Conservation (phyloP, 2,888 invertebrate species). For the Hydroisotoma schaefferi region DNA sequence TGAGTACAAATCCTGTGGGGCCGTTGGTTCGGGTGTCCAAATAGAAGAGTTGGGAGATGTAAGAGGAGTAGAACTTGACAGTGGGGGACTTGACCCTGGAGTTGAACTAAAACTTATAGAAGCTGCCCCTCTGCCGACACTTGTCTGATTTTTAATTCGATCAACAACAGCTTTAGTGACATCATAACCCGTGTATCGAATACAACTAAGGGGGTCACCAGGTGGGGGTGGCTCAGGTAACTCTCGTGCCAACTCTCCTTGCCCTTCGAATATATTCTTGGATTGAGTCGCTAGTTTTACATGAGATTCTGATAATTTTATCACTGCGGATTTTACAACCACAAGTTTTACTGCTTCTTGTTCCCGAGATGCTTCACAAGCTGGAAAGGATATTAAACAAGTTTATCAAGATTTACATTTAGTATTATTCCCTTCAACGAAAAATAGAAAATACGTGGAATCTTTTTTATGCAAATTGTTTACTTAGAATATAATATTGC, state of each 20-base stretch:
- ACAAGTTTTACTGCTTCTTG: slow-evolving; percentile 58
- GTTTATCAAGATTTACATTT: no score
- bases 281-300: slow-evolving; percentile 55
- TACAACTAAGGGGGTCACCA: slow-evolving; percentile 43
- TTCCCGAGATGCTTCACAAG: slow-evolving; percentile 55
- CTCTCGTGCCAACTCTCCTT: slow-evolving; percentile 54
- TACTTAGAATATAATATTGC: no score
- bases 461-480: no score
- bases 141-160: slow-evolving; percentile 37
- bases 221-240: slow-evolving; percentile 53
- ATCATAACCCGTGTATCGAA: slow-evolving; percentile 45
- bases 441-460: no score
- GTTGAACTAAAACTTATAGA: slow-evolving; percentile 10
- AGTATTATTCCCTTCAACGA: no score
- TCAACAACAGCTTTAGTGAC: slow-evolving; percentile 38
- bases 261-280: slow-evolving; percentile 55
- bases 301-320: slow-evolving; percentile 56
- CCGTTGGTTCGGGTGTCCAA: slow-evolving; percentile 33
- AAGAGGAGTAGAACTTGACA: slow-evolving; percentile 35
- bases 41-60: slow-evolving; percentile 31
- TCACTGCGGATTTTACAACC: slow-evolving; percentile 55
- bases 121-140: slow-evolving; percentile 6
- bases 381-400: slow-evolving; percentile 49
- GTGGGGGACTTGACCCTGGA: slow-evolving; percentile 16
- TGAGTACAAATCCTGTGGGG: slow-evolving; percentile 21